These are phyloP conservation scores for Oxyruncus cristatus DNA, from an alignment of 2,113 vertebrate species.

Conservation along the genomic window DNA sequence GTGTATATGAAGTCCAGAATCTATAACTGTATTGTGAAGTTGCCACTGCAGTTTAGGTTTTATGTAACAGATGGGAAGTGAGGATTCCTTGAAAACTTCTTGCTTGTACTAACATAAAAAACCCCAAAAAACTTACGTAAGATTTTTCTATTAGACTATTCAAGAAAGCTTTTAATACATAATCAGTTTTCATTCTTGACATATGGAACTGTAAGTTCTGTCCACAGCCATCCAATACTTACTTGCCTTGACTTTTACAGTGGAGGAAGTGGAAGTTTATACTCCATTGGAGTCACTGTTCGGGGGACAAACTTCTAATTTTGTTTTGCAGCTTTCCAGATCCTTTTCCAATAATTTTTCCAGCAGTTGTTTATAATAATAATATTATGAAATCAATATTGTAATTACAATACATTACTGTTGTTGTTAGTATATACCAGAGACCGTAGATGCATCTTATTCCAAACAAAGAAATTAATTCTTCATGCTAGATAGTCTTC, in stretches of 20 bases:
- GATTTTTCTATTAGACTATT: background rate
- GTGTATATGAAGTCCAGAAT: background rate
- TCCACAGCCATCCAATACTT: background rate
- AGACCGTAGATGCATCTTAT: background rate
- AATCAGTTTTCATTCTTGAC: background rate
- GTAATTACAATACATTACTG: background rate
- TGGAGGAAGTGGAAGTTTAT: background rate
- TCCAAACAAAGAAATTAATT: background rate
- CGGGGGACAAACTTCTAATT: background rate
- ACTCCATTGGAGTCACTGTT: background rate
- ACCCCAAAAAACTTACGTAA: background rate
- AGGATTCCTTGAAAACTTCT: background rate
- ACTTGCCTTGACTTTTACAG: background rate
- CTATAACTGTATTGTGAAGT: background rate
- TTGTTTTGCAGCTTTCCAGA: background rate
- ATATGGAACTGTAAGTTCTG: background rate
- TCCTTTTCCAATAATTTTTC: background rate
- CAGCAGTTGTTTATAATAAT: background rate
- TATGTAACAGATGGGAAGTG: background rate
- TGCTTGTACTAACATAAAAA: background rate
- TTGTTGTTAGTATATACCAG: background rate
- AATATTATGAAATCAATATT: background rate
- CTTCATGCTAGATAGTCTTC: background rate
- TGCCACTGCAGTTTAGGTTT: background rate
- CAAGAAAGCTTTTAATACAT: background rate